Evolutionary conservation across 2,797 vertebrate genomes (phyloP).

Genomic region (Gymnoscopelus braueri): DNA sequence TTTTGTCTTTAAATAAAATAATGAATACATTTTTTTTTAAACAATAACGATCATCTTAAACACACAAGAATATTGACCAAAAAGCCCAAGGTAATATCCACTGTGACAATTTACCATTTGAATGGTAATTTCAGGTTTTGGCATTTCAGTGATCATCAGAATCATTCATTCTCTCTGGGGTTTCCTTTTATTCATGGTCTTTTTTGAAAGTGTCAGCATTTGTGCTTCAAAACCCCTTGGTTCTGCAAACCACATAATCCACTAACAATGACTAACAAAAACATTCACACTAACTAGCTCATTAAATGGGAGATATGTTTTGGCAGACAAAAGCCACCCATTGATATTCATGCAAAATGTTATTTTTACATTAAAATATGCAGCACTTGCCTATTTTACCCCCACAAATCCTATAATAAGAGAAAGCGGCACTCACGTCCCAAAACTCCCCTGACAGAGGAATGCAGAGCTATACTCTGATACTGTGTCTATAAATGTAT

Average conservation of each 20-base stretch:
- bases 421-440: neutral
- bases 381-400: slow-evolving; percentile 34
- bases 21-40: no score
- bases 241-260: slow-evolving; percentile 38
- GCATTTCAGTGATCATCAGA: slow-evolving; percentile 34
- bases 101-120: slow-evolving; percentile 10
- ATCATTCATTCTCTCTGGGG: slow-evolving; percentile 19
- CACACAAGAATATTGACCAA: no score
- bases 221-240: slow-evolving; percentile 43
- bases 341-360: slow-evolving; percentile 59
- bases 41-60: no score
- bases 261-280: slow-evolving; percentile 54
- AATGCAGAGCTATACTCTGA: slow-evolving; percentile 40
- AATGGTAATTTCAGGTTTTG: slow-evolving; percentile 38
- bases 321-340: slow-evolving; percentile 35
- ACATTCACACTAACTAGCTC: slow-evolving; percentile 57
- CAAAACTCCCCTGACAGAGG: slow-evolving; percentile 33
- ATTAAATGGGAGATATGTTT: slow-evolving; percentile 68
- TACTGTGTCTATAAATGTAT: slow-evolving; percentile 56
- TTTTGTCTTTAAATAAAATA: no score
- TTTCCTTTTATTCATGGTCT: slow-evolving; percentile 37
- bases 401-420: neutral
- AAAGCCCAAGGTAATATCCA: neutral
- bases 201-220: slow-evolving; percentile 49
- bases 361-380: slow-evolving; percentile 66